Evolutionary conservation across 2,113 vertebrate genomes (phyloP), one percentile per base, ranked within the genome.

Genomic region (Toxostoma redivivum): DNA sequence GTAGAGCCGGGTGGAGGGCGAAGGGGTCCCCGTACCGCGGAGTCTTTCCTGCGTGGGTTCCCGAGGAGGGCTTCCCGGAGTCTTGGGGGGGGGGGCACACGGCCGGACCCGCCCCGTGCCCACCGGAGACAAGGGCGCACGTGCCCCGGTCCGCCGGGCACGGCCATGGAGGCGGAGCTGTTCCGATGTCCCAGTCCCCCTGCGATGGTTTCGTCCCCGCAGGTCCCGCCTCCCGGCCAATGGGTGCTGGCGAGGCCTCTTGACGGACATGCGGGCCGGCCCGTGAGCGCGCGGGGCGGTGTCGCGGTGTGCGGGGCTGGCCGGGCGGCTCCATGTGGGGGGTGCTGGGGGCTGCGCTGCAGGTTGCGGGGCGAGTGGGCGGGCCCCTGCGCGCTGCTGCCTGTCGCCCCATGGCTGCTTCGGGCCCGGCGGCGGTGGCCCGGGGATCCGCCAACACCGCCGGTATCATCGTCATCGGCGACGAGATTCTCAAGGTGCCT

Each of bases 401-500:
- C 12, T 88, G 97, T 62, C 96, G 96, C 76, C 81, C 92, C 78
- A 99, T 99, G 99, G 98, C 98, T 14, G 94, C 97, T 7, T 81
- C 98, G 57, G 92, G 96, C 61, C 88, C 96, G 65, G 98, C 98
- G 98, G 98, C 98, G 71, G 37, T 18, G 31, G 48, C 90, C n/a
- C 76, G n/a, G 78, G 90, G 93, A 15, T 90, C 93, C 79, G 53
- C 66, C 10, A 95, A 97, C 92, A 99, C 99, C 10, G 99, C 99
- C 5, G 99, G 99, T 44, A 99, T 99, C 95, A 98, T 99, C 94
- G 97, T 99, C 84, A 98, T 99, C 33, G 99, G 99, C 66, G 99
- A 99, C 91, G 99, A 99, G 97, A 99, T 99, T 89, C 98, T 99
- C 53, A 99, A 99, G 99, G 99, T 99, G 94, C 61, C 12, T 5